Conservation (phyloP, 2,113 vertebrate species). For the Ageneiosus marmoratus region DNA sequence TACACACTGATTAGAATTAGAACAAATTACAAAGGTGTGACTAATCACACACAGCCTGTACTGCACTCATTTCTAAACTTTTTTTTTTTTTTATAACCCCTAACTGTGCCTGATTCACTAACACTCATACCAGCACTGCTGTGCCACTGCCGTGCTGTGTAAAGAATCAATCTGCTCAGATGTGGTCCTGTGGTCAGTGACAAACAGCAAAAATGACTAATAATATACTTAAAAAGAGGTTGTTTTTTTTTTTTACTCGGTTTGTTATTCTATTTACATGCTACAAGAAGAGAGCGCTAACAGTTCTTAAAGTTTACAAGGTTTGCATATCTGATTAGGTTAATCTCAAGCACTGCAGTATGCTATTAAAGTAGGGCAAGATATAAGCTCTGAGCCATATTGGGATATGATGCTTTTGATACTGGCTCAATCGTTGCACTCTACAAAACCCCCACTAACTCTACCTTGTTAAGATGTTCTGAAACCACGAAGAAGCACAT, state of each 20-base stretch:
- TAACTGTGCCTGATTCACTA: background rate
- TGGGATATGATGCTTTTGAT: constrained; percentile 6
- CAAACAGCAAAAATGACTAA: background rate
- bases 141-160: background rate
- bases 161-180: background rate
- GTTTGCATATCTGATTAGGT: background rate
- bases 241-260: background rate
- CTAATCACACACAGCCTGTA: background rate
- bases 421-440: background rate
- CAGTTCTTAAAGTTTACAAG: background rate
- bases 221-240: background rate
- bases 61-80: no score
- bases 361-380: background rate
- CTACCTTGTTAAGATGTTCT: constrained; percentile 35
- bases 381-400: background rate
- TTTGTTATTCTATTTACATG: background rate
- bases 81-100: background rate
- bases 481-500: constrained; percentile 6
- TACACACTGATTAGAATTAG: background rate
- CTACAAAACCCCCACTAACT: constrained; percentile 16
- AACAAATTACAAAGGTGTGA: background rate
- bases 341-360: background rate
- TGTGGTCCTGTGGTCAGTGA: background rate
- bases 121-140: background rate
- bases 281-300: background rate